phyloP scores from a whole-genome alignment of 2,113 vertebrate species.

The Gobiocypris rarus region DNA sequence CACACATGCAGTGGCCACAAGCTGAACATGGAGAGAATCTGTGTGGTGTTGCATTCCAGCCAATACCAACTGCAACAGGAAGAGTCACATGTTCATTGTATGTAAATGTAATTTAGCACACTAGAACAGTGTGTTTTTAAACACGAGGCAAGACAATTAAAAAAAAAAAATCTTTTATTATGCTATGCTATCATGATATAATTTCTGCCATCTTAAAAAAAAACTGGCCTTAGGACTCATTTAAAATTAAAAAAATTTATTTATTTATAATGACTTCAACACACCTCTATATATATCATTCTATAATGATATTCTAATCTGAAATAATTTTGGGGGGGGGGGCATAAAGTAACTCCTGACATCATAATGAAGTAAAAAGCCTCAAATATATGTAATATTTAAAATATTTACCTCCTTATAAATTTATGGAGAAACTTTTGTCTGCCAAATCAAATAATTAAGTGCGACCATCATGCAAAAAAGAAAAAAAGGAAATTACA shows the following conservation, averaged over 20 bases:
- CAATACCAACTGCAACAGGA: constrained; percentile 82
- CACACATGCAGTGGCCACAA: constrained; percentile 89
- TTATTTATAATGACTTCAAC: not conserved
- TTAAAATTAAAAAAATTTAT: not conserved
- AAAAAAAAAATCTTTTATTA: too few species aligned
- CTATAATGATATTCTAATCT: too few species aligned
- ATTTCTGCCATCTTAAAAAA: not conserved
- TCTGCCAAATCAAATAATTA: not conserved
- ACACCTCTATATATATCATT: not conserved
- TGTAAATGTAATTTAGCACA: not conserved
- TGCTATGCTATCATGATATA: not conserved
- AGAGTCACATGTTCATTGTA: not conserved
- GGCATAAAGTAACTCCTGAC: too few species aligned
- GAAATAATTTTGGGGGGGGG: too few species aligned
- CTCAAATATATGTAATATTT: too few species aligned
- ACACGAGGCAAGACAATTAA: too few species aligned
- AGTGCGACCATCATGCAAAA: not conserved
- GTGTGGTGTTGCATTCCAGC: constrained; percentile 87
- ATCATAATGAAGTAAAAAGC: too few species aligned
- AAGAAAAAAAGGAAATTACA: not conserved
- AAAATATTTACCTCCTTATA: not conserved
- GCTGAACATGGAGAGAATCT: constrained; percentile 85
- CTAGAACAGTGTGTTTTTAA: not conserved
- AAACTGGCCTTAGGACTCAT: not conserved
- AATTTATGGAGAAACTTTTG: not conserved